A percentile compares a stretch with the other conserved stretches of the same genome.
Evolutionary conservation across 2,797 vertebrate genomes (phyloP).

Genomic region (Poecile montanus): DNA sequence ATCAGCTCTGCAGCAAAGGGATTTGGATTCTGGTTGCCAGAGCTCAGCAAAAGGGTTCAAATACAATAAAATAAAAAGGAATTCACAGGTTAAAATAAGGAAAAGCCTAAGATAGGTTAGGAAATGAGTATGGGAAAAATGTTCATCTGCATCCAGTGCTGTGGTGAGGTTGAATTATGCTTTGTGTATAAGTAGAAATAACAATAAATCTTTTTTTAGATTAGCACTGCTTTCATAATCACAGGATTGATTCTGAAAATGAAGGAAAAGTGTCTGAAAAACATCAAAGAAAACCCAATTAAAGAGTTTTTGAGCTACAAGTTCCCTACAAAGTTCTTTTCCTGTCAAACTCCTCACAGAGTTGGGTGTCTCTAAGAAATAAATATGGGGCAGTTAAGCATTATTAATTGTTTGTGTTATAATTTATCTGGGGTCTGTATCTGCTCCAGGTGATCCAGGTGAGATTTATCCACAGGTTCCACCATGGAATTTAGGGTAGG

Average conservation of each 20-base stretch:
- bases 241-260: not conserved
- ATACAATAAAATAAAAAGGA: not conserved
- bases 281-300: rapidly evolving
- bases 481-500: not conserved
- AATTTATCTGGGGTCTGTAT: not conserved
- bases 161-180: not conserved
- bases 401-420: not conserved
- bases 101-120: not conserved
- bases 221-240: not conserved
- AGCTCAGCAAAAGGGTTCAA: not conserved
- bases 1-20: not conserved
- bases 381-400: not conserved
- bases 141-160: not conserved
- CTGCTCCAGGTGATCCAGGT: not conserved
- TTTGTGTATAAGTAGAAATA: not conserved
- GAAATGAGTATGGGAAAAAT: not conserved
- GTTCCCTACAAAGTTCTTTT: not conserved
- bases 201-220: not conserved
- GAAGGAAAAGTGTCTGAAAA: not conserved
- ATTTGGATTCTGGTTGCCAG: not conserved
- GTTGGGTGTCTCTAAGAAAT: not conserved
- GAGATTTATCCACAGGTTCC: not conserved
- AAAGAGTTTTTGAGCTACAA: not conserved
- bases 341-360: not conserved
- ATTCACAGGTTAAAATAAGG: not conserved